Conservation (phyloP, 2,888 invertebrate genomes). For the Phymatocera aterrima region DNA sequence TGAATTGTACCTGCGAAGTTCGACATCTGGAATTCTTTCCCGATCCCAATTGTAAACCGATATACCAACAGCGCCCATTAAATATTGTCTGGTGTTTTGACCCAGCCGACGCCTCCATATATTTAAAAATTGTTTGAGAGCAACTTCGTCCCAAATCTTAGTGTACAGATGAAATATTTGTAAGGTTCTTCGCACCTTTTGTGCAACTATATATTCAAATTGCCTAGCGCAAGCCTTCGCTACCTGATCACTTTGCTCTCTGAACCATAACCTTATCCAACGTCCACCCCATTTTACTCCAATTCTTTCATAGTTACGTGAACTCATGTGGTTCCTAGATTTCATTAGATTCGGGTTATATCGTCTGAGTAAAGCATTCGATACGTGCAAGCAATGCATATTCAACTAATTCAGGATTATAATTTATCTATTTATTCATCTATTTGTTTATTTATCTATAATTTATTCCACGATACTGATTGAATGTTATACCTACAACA, state of each 20-base stretch:
- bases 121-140: constrained; percentile 77
- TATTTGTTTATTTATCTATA: neutral
- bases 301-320: constrained; percentile 57
- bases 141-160: constrained; percentile 80
- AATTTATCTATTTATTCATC: neutral
- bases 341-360: constrained; percentile 40
- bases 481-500: neutral
- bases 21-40: constrained; percentile 78
- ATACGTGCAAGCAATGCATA: constrained; percentile 45
- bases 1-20: constrained; percentile 77
- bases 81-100: constrained; percentile 76
- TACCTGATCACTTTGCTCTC: constrained; percentile 63
- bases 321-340: constrained; percentile 44
- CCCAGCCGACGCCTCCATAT: constrained; percentile 73
- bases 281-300: constrained; percentile 55
- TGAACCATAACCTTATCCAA: constrained; percentile 62
- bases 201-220: constrained; percentile 75
- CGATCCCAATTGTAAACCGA: constrained; percentile 80
- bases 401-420: constrained; percentile 39
- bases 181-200: constrained; percentile 79
- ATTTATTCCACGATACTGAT: neutral
- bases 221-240: constrained; percentile 64
- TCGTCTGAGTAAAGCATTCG: constrained; percentile 23
- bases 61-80: constrained; percentile 78
- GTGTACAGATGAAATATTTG: constrained; percentile 81